Evolutionary conservation across 2,797 vertebrate species (phyloP), one percentile per base, ranked within the genome.

Genomic region (Sternotherus odoratus): DNA sequence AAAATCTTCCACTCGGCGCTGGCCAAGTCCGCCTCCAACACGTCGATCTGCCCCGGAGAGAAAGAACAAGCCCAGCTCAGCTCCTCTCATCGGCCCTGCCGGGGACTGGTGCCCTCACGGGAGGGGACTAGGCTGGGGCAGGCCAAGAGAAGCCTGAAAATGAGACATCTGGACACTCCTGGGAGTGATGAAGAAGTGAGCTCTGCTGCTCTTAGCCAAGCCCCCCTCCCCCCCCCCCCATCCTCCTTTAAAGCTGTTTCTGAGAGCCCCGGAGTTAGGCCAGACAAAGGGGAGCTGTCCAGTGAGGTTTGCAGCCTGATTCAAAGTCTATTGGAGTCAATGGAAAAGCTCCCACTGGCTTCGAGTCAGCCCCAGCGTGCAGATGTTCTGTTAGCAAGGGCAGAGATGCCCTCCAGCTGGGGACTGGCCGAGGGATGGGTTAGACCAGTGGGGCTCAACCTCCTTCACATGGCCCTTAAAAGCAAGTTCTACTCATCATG

Each of bases 1-100:
- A 98, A 98, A 95, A 98, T 95, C 57, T 98, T 91, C 98, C 98
- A 98, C 94, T 98, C 98, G 3, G 98, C 98, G 48, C 98, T 98
- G 91, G 98, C 95, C 82, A 98, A 92, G 96, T 98, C 97, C n/a
- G 97, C 97, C 84, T 98, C 97, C 78, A 98, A 79, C 85, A 98
- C 98, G 92, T 98, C 96, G 46, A 98, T 97, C 98, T 98, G 53
- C 26, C 28, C 72, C 72, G 24, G 24, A 5, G 72, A 75, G 24
- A 75, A 46, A 75, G 72, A 30, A 46, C 39, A 75, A 48, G 72
- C 43, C 43, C 13, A 30, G 15, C 39, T 46, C 24, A 75, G 23
- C 66, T 26, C 21, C 36, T 72, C 66, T 72, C 5, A 2, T 43
- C 11, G 8, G 69, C 39, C 1, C 63, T 69, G 63, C n/a, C 63